phyloP scores from a whole-genome alignment of 2,113 vertebrate genomes.

The Vireo altiloquus region DNA sequence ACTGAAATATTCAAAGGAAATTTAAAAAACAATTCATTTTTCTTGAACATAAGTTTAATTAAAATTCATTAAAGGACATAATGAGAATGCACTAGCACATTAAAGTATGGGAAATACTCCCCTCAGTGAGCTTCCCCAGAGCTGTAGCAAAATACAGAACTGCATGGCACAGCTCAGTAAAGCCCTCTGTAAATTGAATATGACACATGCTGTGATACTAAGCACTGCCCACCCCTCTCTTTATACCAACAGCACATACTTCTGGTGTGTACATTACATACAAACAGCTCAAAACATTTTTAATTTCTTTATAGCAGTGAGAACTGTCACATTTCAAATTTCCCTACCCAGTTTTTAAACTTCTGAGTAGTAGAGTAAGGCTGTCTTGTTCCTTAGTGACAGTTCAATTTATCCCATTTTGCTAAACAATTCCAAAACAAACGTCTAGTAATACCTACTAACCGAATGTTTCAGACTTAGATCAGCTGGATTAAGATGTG shows the following conservation, averaged over 20 bases:
- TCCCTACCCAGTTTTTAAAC: not conserved
- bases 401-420: not conserved
- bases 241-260: not conserved
- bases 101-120: not conserved
- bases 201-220: not conserved
- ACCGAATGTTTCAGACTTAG: not conserved
- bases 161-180: not conserved
- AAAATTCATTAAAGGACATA: not conserved
- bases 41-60: not conserved
- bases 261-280: not conserved
- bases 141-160: not conserved
- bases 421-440: not conserved
- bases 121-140: not conserved
- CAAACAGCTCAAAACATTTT: not conserved
- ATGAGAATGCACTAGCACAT: not conserved
- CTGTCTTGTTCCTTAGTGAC: not conserved
- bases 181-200: not conserved
- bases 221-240: not conserved
- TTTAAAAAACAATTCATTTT: rapidly evolving
- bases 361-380: not conserved
- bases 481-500: not conserved
- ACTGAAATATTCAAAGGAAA: not conserved
- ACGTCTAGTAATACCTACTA: not conserved
- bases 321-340: not conserved
- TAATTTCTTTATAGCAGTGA: not conserved